phyloP scores from a whole-genome alignment of 1,140 invertebrate species.

The Hirudo medicinalis region DNA sequence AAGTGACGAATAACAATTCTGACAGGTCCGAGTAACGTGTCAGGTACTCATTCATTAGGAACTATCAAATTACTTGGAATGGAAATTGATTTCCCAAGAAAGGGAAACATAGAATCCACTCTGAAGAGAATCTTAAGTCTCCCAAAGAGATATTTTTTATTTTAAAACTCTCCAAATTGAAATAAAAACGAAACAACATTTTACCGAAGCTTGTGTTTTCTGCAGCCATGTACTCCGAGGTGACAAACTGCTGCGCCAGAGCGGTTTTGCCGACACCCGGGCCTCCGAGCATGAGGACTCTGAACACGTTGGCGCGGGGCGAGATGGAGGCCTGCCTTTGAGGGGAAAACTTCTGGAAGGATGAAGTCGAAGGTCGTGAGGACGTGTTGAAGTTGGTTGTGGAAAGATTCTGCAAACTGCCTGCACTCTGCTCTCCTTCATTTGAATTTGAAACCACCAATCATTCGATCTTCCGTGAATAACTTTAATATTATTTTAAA shows the following conservation, averaged over 20 bases:
- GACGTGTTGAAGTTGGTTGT: not conserved
- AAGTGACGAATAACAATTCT: too few relatives aligned
- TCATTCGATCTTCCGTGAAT: too few relatives aligned
- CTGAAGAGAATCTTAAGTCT: not conserved
- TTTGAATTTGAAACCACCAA: too few relatives aligned
- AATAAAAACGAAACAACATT: not conserved
- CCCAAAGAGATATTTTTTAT: not conserved
- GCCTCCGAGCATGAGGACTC: slow-evolving; percentile 70
- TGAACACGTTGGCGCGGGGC: slow-evolving; percentile 14
- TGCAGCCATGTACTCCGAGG: slow-evolving; percentile 81
- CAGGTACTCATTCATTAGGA: too few relatives aligned
- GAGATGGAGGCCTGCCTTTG: slow-evolving; percentile 11
- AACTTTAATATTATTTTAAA: too few relatives aligned
- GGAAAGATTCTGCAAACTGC: not conserved
- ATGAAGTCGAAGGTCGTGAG: not conserved
- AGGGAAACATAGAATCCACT: too few relatives aligned
- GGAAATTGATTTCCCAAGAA: too few relatives aligned
- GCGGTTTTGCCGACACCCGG: slow-evolving; percentile 76
- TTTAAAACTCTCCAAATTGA: slow-evolving; percentile 7
- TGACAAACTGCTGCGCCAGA: slow-evolving; percentile 78
- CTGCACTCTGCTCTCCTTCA: too few relatives aligned
- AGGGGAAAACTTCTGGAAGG: not conserved
- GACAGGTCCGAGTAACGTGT: too few relatives aligned
- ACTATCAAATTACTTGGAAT: too few relatives aligned
- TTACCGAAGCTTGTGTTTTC: slow-evolving; percentile 54